These are phyloP conservation scores for Rana temporaria DNA, from an alignment of 2,113 vertebrate species.

Conservation along the genomic window DNA sequence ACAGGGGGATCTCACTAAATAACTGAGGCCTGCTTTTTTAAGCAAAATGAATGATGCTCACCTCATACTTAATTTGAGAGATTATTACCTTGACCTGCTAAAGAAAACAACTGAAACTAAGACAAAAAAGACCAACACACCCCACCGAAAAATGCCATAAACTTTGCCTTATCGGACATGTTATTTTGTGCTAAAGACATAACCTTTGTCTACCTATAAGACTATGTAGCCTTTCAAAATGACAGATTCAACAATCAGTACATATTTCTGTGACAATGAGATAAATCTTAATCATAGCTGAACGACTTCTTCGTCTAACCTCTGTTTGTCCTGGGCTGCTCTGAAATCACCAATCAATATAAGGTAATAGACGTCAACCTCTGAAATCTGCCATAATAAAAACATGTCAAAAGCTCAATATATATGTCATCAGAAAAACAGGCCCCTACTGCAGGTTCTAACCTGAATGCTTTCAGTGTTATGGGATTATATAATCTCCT, in stretches of 20 bases:
- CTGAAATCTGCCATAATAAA: conserved; percentile 24
- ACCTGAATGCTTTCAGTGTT: conserved; percentile 4
- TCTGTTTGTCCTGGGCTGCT: conserved; percentile 14
- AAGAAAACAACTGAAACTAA: conserved; percentile 5
- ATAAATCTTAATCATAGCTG: conserved; percentile 45
- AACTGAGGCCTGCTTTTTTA: too few relatives aligned
- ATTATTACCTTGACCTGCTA: conserved; percentile 15
- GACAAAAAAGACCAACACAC: conserved; percentile 2
- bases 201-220: conserved; percentile 11
- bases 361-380: conserved; percentile 28
- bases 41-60: too few relatives aligned
- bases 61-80: too few relatives aligned
- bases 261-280: conserved; percentile 46
- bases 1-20: too few relatives aligned
- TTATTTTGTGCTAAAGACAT: neutral
- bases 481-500: conserved; percentile 29
- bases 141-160: conserved; percentile 14
- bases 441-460: conserved; percentile 12
- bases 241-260: conserved; percentile 30
- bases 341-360: conserved; percentile 32
- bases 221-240: conserved; percentile 21
- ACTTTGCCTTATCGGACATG: conserved; percentile 27
- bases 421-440: neutral
- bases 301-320: conserved; percentile 23
- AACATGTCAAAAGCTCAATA: conserved; percentile 46